A percentile compares a stretch with the other conserved stretches of the same genome.
Conservation (phyloP, 2,113 vertebrate genomes). For the Deroptyus accipitrinus region DNA sequence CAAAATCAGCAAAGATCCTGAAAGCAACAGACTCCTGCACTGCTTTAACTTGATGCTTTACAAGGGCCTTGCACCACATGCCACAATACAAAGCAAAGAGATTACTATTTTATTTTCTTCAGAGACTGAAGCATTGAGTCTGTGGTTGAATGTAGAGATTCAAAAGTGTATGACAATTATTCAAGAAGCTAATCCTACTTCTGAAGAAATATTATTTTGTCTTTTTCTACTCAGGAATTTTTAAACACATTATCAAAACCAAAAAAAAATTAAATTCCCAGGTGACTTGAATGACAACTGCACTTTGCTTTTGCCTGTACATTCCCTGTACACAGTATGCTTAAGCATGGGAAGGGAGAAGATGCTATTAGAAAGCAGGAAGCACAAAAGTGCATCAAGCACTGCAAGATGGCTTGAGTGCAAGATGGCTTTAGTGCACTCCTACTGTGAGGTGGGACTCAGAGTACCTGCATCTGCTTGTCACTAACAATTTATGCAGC, state of each 20-base stretch:
- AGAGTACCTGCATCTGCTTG: not conserved
- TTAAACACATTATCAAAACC: not conserved
- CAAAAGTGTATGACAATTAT: not conserved
- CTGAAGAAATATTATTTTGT: not conserved
- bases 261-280: not conserved
- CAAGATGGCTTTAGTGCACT: not conserved
- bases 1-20: not conserved
- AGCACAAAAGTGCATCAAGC: not conserved
- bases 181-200: not conserved
- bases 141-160: not conserved
- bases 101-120: not conserved
- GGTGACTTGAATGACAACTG: accelerated
- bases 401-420: not conserved
- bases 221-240: not conserved
- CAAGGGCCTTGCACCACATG: not conserved
- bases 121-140: not conserved
- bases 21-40: not conserved
- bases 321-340: not conserved
- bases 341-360: not conserved
- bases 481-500: not conserved
- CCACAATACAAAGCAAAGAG: not conserved
- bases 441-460: not conserved
- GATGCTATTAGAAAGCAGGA: not conserved
- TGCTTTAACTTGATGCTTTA: not conserved
- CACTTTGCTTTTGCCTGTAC: not conserved